Conservation (phyloP, 2,888 invertebrate species). For the Heliconius hortense region DNA sequence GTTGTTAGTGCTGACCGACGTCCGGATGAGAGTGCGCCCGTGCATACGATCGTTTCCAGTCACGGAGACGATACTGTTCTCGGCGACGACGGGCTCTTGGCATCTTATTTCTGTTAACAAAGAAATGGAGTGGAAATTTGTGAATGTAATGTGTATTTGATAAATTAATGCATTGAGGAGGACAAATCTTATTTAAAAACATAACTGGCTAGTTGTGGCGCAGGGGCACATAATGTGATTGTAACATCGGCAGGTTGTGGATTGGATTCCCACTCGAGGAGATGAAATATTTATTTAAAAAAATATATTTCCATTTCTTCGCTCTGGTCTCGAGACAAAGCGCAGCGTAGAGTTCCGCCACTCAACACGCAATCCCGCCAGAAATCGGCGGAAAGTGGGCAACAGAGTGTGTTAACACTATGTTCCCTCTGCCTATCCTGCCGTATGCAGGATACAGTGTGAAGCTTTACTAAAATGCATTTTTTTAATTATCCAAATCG, state of each 20-base stretch:
- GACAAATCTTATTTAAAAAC: no score
- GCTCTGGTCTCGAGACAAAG: not conserved
- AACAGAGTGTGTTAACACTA: not conserved
- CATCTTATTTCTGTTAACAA: slow-evolving; percentile 89
- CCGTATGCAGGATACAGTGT: not conserved
- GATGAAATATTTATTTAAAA: no score
- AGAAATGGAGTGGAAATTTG: not conserved
- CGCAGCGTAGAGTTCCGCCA: not conserved
- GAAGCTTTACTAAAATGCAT: no score
- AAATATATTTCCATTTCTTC: no score
- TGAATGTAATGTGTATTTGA: not conserved
- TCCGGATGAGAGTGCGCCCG: slow-evolving; percentile 90
- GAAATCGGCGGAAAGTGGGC: not conserved
- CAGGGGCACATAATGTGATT: no score
- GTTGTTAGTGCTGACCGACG: slow-evolving; percentile 85
- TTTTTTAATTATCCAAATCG: no score
- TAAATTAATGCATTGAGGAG: no score
- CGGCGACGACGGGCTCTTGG: slow-evolving; percentile 90
- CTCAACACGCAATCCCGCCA: not conserved
- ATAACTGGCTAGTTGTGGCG: no score
- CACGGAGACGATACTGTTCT: slow-evolving; percentile 93
- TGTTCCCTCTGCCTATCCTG: not conserved
- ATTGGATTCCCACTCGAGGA: no score
- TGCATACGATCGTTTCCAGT: slow-evolving; percentile 96
- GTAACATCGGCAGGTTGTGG: no score